Conservation (phyloP, 2,113 vertebrate species). For the Phrynosoma platyrhinos region DNA sequence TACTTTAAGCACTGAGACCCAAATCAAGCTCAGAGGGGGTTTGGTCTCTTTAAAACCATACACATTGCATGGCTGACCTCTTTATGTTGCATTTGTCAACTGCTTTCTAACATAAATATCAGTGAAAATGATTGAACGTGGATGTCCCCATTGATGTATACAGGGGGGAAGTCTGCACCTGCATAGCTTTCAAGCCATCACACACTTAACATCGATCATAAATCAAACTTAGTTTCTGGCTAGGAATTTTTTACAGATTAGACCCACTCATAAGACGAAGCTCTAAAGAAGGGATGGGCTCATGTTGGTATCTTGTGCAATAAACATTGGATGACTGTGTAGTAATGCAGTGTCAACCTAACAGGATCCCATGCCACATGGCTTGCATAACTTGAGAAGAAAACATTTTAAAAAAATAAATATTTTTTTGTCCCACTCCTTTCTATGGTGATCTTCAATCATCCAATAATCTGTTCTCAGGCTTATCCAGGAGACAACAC, state of each 20-base stretch:
- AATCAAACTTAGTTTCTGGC: neutral
- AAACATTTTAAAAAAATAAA: neutral
- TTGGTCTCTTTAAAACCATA: conserved; percentile 38
- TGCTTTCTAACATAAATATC: neutral
- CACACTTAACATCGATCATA: neutral
- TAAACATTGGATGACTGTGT: neutral
- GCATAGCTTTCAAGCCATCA: neutral
- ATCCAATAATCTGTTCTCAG: conserved; percentile 71
- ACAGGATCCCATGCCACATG: neutral
- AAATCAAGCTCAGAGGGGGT: conserved; percentile 70
- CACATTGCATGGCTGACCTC: neutral
- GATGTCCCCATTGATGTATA: neutral
- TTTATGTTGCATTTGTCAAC: neutral
- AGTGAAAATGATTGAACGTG: neutral
- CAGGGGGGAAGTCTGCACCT: neutral
- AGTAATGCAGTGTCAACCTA: neutral
- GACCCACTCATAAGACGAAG: neutral
- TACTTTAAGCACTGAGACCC: conserved; percentile 71
- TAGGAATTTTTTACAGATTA: neutral
- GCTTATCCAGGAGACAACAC: conserved; percentile 80
- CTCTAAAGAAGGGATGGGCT: neutral
- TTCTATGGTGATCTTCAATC: conserved; percentile 1
- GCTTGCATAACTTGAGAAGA: neutral
- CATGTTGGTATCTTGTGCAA: neutral
- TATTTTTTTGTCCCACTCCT: neutral